A percentile compares a stretch with the other conserved stretches of the same genome.
Conservation (phyloP, 2,888 invertebrate species). For the Diadegma fenestrale region DNA sequence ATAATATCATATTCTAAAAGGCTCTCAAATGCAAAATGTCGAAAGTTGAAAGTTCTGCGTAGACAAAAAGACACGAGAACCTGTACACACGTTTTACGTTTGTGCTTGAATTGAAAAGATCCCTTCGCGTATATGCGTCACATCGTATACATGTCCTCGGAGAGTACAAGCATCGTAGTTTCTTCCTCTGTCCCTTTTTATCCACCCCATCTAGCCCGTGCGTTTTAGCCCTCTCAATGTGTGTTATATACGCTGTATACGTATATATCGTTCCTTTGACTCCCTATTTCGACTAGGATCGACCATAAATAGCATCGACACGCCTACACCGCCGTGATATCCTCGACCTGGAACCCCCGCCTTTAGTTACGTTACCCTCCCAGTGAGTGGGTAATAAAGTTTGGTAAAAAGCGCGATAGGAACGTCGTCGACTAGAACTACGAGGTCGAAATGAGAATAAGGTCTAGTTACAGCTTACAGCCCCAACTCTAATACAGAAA, state of each 20-base stretch:
- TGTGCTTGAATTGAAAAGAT: constrained; percentile 33
- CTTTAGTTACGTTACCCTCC: constrained; percentile 33
- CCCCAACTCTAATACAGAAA: constrained; percentile 15
- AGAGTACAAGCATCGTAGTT: constrained; percentile 67
- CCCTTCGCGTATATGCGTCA: constrained; percentile 52
- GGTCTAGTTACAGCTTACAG: constrained; percentile 42
- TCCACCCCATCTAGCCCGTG: constrained; percentile 45
- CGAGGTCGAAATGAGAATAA: constrained; percentile 34
- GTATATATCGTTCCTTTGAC: constrained; percentile 33
- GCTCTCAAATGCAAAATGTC: not conserved
- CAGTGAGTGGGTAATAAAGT: constrained; percentile 67
- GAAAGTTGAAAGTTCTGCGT: constrained; percentile 15
- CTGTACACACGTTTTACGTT: constrained; percentile 43
- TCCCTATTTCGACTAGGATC: constrained; percentile 60
- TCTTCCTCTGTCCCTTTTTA: constrained; percentile 49
- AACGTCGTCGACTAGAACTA: constrained; percentile 41
- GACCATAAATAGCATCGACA: constrained; percentile 70
- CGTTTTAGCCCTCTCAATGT: constrained; percentile 4
- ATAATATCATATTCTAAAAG: not conserved
- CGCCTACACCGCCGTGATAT: constrained; percentile 69
- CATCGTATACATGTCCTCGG: not conserved
- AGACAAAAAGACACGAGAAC: constrained; percentile 10
- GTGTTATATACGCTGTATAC: constrained; percentile 16
- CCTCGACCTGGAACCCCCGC: constrained; percentile 58
- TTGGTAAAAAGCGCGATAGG: constrained; percentile 66